phyloP scores from a whole-genome alignment of 2,797 vertebrate species.

The Diplodus sargus region DNA sequence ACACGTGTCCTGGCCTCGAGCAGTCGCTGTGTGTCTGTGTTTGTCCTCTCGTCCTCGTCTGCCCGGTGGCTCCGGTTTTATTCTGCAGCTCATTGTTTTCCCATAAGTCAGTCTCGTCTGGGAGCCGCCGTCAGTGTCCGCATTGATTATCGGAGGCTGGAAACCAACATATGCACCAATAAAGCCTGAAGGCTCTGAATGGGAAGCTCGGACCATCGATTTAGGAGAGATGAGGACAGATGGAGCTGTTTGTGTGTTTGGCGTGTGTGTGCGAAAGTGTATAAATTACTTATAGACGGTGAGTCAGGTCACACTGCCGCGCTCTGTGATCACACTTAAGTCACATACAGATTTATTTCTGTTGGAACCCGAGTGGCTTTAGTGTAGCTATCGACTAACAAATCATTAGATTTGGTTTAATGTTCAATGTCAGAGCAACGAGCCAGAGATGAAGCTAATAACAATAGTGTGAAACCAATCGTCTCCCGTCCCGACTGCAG shows the following conservation, averaged over 20 bases:
- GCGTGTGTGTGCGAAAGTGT: conserved; percentile 11
- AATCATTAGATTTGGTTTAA: neutral
- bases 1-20: neutral
- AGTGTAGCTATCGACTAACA: neutral
- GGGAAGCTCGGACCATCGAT: conserved; percentile 19
- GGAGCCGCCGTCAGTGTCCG: conserved; percentile 30
- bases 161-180: conserved; percentile 49
- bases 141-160: conserved; percentile 46
- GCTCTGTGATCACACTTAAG: neutral
- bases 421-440: no score
- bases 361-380: neutral
- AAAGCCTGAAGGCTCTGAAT: conserved; percentile 26
- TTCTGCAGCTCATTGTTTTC: conserved; percentile 51
- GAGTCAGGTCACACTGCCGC: neutral
- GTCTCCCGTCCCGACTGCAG: no score
- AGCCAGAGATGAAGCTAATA: no score
- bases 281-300: neutral
- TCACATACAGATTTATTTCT: neutral
- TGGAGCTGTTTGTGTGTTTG: neutral
- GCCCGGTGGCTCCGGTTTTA: conserved; percentile 24
- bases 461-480: no score
- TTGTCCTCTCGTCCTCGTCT: conserved; percentile 41
- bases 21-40: neutral
- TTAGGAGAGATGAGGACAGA: conserved; percentile 28
- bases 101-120: conserved; percentile 42